phyloP scores from a whole-genome alignment of 2,888 invertebrate genomes.

The Notodonta dromedarius region DNA sequence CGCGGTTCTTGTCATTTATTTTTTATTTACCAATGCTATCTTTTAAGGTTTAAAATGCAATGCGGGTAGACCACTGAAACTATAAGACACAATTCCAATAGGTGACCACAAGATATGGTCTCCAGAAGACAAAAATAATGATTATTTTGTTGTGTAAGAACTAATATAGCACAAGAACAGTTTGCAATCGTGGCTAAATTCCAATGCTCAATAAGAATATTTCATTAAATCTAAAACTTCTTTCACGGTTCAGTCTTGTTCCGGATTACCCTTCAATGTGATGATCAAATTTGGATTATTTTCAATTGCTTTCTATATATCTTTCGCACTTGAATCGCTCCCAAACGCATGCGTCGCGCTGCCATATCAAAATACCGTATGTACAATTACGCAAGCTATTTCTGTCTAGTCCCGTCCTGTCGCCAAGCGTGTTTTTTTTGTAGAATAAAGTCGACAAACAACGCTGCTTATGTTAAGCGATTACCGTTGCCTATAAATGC shows the following conservation, averaged over 20 bases:
- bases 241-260: constrained; percentile 9
- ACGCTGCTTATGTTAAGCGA: too few relatives aligned
- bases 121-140: too few relatives aligned
- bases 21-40: too few relatives aligned
- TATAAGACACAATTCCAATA: too few relatives aligned
- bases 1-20: too few relatives aligned
- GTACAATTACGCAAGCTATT: constrained; percentile 42
- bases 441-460: constrained; percentile 1
- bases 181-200: background rate
- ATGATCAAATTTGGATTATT: constrained; percentile 15
- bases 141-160: too few relatives aligned
- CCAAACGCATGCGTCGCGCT: constrained; percentile 29
- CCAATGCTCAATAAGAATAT: background rate
- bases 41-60: too few relatives aligned
- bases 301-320: constrained; percentile 19
- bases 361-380: constrained; percentile 43
- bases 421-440: constrained; percentile 35
- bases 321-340: constrained; percentile 27
- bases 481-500: too few relatives aligned
- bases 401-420: constrained; percentile 36
- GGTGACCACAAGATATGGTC: too few relatives aligned
- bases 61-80: too few relatives aligned
- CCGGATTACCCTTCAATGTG: constrained; percentile 11
- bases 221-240: background rate
- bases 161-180: background rate